phyloP scores from a whole-genome alignment of 2,888 invertebrate species.

The Cordilura impudica region DNA sequence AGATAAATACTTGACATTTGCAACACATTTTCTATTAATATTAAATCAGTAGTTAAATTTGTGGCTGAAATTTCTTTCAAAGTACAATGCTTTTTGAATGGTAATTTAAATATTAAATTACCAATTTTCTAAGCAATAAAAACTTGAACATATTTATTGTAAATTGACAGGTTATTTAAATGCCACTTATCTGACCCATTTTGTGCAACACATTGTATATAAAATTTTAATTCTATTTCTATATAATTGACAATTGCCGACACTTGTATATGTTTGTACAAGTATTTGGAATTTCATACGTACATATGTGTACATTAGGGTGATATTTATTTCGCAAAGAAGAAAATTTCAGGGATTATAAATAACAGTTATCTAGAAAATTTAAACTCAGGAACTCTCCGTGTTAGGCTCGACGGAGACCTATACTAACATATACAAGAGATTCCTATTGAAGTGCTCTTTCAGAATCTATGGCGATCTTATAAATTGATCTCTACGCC shows the following conservation, averaged over 20 bases:
- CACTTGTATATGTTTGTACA: slow-evolving; percentile 13
- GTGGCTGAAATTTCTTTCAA: neutral
- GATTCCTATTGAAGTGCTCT: too few relatives aligned
- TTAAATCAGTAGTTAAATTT: neutral
- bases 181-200: neutral
- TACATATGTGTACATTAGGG: neutral
- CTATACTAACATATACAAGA: too few relatives aligned
- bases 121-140: neutral
- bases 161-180: slow-evolving; percentile 24
- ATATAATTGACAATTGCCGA: slow-evolving; percentile 16
- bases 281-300: neutral
- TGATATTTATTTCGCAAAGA: neutral
- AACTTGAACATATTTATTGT: neutral
- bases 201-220: slow-evolving; percentile 4
- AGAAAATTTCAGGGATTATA: too few relatives aligned
- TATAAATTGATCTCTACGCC: too few relatives aligned
- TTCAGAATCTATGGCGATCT: too few relatives aligned
- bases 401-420: too few relatives aligned
- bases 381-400: too few relatives aligned
- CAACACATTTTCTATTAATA: neutral
- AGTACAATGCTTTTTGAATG: neutral
- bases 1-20: neutral
- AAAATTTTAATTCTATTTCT: neutral
- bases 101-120: neutral
- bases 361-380: too few relatives aligned